phyloP scores from a whole-genome alignment of 2,113 vertebrate species.

The Panthera tigris region DNA sequence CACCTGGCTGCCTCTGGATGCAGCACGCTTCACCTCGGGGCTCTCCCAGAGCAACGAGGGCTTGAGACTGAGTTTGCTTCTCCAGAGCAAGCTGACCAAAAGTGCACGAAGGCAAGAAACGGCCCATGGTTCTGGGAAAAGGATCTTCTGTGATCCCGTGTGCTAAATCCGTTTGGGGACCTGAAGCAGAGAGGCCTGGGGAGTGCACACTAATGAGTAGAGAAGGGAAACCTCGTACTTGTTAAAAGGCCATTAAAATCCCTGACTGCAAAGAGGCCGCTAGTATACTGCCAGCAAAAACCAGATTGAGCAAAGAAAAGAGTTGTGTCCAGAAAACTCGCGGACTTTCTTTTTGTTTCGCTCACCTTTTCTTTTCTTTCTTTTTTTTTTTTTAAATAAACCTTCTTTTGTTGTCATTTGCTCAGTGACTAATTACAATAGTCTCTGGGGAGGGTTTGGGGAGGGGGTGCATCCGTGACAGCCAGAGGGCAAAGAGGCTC shows the following conservation, averaged over 20 bases:
- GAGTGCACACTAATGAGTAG: constrained; percentile 23
- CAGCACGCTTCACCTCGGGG: neutral
- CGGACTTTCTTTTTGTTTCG: constrained; percentile 52
- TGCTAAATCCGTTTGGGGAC: constrained; percentile 14
- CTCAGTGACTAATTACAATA: constrained; percentile 21
- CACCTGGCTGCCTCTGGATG: neutral
- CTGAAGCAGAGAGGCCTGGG: neutral
- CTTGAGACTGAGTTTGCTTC: neutral
- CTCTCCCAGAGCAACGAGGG: neutral
- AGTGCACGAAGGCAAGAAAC: neutral
- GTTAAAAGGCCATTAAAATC: constrained; percentile 64
- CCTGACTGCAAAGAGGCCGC: constrained; percentile 57
- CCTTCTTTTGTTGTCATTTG: constrained; percentile 15
- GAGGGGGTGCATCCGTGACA: neutral
- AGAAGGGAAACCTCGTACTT: constrained; percentile 35
- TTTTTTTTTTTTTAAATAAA: neutral
- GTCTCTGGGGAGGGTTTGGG: neutral
- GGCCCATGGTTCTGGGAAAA: neutral
- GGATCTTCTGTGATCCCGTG: neutral
- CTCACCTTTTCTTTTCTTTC: neutral
- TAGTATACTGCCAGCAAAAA: constrained; percentile 47
- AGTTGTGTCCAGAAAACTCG: constrained; percentile 56
- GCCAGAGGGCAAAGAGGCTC: neutral
- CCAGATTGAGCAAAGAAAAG: constrained; percentile 59
- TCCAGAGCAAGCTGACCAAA: neutral